These are phyloP conservation scores for Forbesichthys papilliferus DNA, from an alignment of 2,113 vertebrate species.

Conservation along the genomic window DNA sequence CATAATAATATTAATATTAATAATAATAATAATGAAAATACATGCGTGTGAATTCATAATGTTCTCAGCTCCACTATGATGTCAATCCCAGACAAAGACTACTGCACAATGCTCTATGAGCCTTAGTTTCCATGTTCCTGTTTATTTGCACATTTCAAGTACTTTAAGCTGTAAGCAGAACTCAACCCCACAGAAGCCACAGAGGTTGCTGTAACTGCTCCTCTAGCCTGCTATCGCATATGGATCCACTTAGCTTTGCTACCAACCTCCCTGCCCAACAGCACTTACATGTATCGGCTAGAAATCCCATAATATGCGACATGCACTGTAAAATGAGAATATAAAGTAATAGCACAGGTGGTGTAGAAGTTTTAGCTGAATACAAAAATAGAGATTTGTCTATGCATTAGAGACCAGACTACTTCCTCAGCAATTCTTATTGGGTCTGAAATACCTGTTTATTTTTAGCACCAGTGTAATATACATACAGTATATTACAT, in stretches of 20 bases:
- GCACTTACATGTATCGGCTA: conserved; percentile 49
- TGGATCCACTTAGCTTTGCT: conserved; percentile 68
- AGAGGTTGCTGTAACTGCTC: conserved; percentile 46
- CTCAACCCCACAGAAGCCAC: conserved; percentile 29
- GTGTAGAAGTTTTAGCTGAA: conserved; percentile 11
- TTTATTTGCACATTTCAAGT: conserved; percentile 35
- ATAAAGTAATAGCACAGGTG: conserved; percentile 56
- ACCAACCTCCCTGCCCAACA: conserved; percentile 28
- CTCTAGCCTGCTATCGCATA: conserved; percentile 52
- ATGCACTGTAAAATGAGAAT: conserved; percentile 26
- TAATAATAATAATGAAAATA: no score
- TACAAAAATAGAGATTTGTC: conserved; percentile 32
- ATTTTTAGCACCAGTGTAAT: background rate
- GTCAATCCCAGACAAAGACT: conserved; percentile 30
- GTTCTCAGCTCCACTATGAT: conserved; percentile 2
- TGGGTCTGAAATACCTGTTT: background rate
- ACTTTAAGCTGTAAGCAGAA: conserved; percentile 29
- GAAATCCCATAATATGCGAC: conserved; percentile 27
- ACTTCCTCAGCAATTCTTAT: conserved; percentile 14
- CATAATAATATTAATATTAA: no score
- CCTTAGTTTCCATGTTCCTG: conserved; percentile 56
- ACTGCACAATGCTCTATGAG: conserved; percentile 39
- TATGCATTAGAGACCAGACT: conserved; percentile 10
- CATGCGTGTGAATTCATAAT: background rate
- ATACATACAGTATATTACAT: no score